A percentile compares a stretch with the other conserved stretches of the same genome.
phyloP scores from a whole-genome alignment of 2,888 invertebrate species.

The Macaria liturata region DNA sequence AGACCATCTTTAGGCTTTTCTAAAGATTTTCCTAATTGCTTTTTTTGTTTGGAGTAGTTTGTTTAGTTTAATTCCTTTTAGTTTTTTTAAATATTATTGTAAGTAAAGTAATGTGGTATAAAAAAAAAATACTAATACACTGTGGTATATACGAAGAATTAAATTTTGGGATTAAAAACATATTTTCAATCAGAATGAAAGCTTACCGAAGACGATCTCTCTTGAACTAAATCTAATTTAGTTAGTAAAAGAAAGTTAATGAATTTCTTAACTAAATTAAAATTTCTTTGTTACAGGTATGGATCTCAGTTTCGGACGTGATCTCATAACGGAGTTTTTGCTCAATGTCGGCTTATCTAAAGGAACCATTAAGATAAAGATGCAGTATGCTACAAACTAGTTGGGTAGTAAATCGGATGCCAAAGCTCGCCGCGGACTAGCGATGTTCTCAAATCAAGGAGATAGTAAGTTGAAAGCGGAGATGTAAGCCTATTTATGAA shows the following conservation, averaged over 20 bases:
- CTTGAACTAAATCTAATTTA: neutral
- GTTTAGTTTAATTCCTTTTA: no score
- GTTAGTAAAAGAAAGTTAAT: neutral
- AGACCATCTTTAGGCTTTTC: no score
- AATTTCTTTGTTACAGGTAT: conserved; percentile 32
- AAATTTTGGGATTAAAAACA: neutral
- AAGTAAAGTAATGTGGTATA: no score
- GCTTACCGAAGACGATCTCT: neutral
- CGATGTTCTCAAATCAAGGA: conserved; percentile 7
- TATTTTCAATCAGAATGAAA: neutral
- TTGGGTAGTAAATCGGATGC: conserved; percentile 33
- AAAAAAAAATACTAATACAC: no score
- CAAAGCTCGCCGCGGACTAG: conserved; percentile 39
- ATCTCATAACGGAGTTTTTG: conserved; percentile 15
- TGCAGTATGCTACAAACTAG: conserved; percentile 38
- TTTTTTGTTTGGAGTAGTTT: no score
- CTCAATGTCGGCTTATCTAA: conserved; percentile 12
- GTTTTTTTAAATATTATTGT: no score
- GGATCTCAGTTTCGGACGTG: conserved; percentile 12
- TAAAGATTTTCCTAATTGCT: no score
- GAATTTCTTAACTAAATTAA: conserved; percentile 21
- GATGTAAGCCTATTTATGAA: no score
- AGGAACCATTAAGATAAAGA: conserved; percentile 37
- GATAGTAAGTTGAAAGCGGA: no score
- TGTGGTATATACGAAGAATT: no score